Base-by-base conservation (phyloP, 2,888 invertebrate genomes). In the Quadroppia sp. region DNA sequence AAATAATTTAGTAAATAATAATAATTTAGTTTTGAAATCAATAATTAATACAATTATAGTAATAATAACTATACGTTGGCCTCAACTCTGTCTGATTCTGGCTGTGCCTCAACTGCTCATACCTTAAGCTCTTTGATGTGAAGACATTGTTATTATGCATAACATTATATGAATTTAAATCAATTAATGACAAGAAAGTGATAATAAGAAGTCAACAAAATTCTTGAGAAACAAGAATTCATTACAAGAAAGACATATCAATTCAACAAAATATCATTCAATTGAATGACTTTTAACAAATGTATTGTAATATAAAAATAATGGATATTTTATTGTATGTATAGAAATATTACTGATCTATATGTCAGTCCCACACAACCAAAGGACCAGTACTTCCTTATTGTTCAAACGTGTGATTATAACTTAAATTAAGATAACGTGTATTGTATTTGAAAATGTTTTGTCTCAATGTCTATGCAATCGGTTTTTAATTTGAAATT, bases 51-150 rank as follows among this genome's bases (percentile, higher is more conserved):
- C n/a, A n/a, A n/a, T n/a, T n/a, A n/a, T n/a, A n/a, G n/a, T n/a
- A 36, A 36, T 9, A 36, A 36, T 36, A 7, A 50, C 50, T 20
- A 50, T 50, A 20, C 20, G 6, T 50, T 50, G 20, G 20, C 50
- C 50, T 50, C 50, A 50, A 50, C 6, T 50, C 20, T 50, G 20
- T 4, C 36, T 36, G 36, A 36, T 36, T 36, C 36, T 59, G 59
- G 59, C 59, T 59, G 59, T 59, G 59, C 59, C 59, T 59, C 59
- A 30, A 59, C 28, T 59, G 59, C 59, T 59, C 59, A 59, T 59
- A 28, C 23, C 59, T 20, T 50, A 20, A 50, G 20, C 59, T 59
- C 59, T 28, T 20, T 13, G 4, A 15, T 15, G n/a, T 59, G 59
- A 23, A 23, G 20, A 50, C 59, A 32, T 32, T 32, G 59, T 59